These are phyloP conservation scores for Drosophila santomea DNA, from an alignment of 1,140 invertebrate species.

Conservation along the genomic window DNA sequence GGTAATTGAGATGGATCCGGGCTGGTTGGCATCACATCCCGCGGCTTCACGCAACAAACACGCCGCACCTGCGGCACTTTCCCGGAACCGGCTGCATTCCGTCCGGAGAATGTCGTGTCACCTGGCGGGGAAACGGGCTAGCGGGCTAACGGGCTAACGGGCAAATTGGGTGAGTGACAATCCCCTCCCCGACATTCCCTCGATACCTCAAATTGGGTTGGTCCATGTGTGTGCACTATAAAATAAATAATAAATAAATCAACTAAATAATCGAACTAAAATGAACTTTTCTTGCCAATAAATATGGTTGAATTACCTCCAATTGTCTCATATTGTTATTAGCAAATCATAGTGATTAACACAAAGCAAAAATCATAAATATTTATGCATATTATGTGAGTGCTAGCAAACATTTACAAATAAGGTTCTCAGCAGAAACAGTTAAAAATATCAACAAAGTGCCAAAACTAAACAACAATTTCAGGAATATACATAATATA, in stretches of 20 bases:
- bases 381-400: too few relatives aligned
- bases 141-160: too few relatives aligned
- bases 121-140: background rate
- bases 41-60: slow-evolving; percentile 43
- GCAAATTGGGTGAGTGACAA: slow-evolving; percentile 9
- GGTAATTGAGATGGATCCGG: slow-evolving; percentile 49
- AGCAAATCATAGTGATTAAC: too few relatives aligned
- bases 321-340: too few relatives aligned
- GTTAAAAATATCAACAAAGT: background rate
- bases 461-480: too few relatives aligned
- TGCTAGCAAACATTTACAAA: too few relatives aligned
- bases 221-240: slow-evolving; percentile 16
- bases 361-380: too few relatives aligned
- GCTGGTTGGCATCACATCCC: slow-evolving; percentile 27
- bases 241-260: background rate
- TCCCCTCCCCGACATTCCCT: slow-evolving; percentile 27
- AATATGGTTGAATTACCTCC: too few relatives aligned
- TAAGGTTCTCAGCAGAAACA: too few relatives aligned
- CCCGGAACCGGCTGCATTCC: slow-evolving; percentile 19
- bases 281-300: too few relatives aligned
- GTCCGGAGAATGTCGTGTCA: slow-evolving; percentile 23
- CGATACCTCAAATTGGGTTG: slow-evolving; percentile 36
- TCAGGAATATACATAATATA: too few relatives aligned
- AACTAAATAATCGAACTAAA: too few relatives aligned
- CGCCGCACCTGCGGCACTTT: slow-evolving; percentile 7